Evolutionary conservation across 1,140 invertebrate species (phyloP), one percentile per base, ranked within the genome.

Genomic region (Diploscapter pachys): DNA sequence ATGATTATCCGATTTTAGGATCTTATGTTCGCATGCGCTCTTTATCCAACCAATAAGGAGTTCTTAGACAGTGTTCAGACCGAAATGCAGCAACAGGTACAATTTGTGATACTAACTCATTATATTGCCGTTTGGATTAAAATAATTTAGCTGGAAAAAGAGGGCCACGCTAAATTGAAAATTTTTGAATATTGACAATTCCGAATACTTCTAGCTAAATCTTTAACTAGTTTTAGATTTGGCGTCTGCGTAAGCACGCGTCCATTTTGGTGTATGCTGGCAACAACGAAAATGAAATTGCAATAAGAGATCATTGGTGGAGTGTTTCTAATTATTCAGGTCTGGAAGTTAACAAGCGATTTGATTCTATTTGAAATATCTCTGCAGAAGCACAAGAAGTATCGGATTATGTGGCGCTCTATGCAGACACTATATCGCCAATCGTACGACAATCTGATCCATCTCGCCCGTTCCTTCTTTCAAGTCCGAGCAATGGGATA

Each of bases 281-380:
- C 3, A 99, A 98, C 85, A 99, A 99, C 86, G 96, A 99, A 87
- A 98, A 98, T 85, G 96, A 99, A 89, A 91, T 90, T 51, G 94
- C 93, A 0, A 86, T 98, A 31, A 53, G 76, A 65, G 70, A 63
- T 13, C 77, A 78, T 50, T 83, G 81, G 82, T 83, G 80, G 79
- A 65, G 53, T n/a, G 75, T 56, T 11, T 11, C 49, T 11, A 77
- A 76, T 61, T 83, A 82, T 65, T 61, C 78, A 4, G 70, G 68
- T 68, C 8, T n/a, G 31, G 31, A 31, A 31, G 31, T 31, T 31
- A 31, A 31, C 0, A 31, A 31, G 31, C 31, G 31, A 31, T 31
- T 31, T 31, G 31, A 31, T 31, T 31, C 0, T 31, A 31, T 31
- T 54, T 71, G 31, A 31, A 31, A 31, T 31, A 31, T 31, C 31